Evolutionary conservation across 2,113 vertebrate genomes (phyloP).

Genomic region (Sus scrofa): DNA sequence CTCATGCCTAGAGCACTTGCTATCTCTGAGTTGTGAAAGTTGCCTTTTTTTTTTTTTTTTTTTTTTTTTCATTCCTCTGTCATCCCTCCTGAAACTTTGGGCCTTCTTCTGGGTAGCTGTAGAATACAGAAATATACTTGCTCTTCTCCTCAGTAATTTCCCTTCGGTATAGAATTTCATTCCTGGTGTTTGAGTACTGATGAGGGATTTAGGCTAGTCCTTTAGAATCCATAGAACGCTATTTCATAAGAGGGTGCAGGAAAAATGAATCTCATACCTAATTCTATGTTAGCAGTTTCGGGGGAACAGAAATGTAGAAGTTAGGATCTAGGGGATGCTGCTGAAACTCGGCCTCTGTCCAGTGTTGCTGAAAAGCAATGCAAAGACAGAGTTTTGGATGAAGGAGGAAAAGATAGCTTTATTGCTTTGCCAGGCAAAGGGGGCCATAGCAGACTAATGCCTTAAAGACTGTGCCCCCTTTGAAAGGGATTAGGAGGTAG

Average conservation of each 20-base stretch:
- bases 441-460: too few relatives aligned
- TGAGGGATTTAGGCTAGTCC: not conserved
- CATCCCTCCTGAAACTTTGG: not conserved
- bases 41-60: not conserved
- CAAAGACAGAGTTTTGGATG: too few relatives aligned
- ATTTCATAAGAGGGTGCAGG: conserved; percentile 42
- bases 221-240: conserved; percentile 20
- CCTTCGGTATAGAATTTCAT: conserved; percentile 49
- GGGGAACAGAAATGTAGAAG: not conserved
- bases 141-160: conserved; percentile 44
- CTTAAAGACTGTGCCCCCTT: too few relatives aligned
- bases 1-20: not conserved
- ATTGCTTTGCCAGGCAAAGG: too few relatives aligned
- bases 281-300: not conserved
- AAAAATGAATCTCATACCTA: not conserved
- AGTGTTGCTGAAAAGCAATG: too few relatives aligned
- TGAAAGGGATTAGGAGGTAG: too few relatives aligned
- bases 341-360: too few relatives aligned
- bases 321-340: not conserved
- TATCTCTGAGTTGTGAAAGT: not conserved
- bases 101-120: not conserved
- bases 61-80: not conserved
- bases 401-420: too few relatives aligned
- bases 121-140: not conserved
- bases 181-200: conserved; percentile 43